phyloP scores from a whole-genome alignment of 2,113 vertebrate genomes.

The Peromyscus polionotus region DNA sequence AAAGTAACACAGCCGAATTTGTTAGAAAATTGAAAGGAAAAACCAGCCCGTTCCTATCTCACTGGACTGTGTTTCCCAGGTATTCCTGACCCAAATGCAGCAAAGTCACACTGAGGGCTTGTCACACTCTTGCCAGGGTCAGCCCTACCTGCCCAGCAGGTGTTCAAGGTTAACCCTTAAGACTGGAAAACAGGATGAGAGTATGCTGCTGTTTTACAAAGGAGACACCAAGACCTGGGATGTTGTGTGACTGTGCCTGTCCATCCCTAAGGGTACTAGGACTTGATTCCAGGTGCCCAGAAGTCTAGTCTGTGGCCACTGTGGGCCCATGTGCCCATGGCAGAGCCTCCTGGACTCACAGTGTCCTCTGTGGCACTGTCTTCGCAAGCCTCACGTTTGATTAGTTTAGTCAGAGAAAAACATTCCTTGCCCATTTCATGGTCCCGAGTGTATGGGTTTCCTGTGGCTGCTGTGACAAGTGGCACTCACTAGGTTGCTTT shows the following conservation, averaged over 20 bases:
- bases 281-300: background rate
- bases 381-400: background rate
- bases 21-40: background rate
- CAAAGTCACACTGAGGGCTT: too few species aligned
- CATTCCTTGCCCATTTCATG: rapidly evolving
- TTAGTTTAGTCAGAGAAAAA: background rate
- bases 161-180: background rate
- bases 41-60: too few species aligned
- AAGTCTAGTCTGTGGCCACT: rapidly evolving
- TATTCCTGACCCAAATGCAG: background rate
- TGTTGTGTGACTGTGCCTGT: background rate
- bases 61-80: rapidly evolving
- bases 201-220: background rate
- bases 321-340: background rate
- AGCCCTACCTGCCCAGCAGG: too few species aligned
- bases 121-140: too few species aligned
- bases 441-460: rapidly evolving
- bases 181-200: background rate
- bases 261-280: rapidly evolving
- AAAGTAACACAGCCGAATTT: background rate
- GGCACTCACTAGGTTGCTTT: background rate
- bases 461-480: background rate
- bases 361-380: background rate
- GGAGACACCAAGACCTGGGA: background rate
- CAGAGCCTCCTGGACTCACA: background rate